phyloP scores from a whole-genome alignment of 2,888 invertebrate species.

The Dichetophora obliterata region DNA sequence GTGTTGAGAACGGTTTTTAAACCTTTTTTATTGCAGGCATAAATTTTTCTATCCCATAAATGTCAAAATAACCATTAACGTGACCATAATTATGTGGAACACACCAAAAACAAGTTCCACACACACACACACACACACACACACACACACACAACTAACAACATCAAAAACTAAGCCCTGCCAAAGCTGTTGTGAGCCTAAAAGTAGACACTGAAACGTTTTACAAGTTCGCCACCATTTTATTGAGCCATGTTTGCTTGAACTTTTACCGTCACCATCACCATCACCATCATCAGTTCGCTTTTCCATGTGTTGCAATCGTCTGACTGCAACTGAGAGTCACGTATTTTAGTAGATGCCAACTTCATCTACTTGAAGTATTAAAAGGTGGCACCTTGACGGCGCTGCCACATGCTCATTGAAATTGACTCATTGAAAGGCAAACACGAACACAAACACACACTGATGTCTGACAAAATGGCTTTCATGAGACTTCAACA shows the following conservation, averaged over 20 bases:
- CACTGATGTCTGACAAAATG: not conserved
- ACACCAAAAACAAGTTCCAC: too few relatives aligned
- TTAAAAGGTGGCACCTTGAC: not conserved
- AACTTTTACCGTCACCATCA: not conserved
- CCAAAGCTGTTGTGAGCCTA: slow-evolving; percentile 5
- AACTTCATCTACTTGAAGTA: not conserved
- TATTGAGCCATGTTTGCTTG: not conserved
- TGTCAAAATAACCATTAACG: not conserved
- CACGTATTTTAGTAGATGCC: slow-evolving; percentile 1
- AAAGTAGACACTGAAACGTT: not conserved
- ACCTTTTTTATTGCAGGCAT: too few relatives aligned
- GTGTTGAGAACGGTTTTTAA: too few relatives aligned
- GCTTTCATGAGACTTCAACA: not conserved
- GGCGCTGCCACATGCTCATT: not conserved
- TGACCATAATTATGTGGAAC: not conserved
- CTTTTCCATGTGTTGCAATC: not conserved
- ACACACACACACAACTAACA: not conserved
- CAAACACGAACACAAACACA: not conserved
- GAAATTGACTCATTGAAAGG: not conserved
- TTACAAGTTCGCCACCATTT: not conserved
- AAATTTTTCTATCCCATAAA: too few relatives aligned
- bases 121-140: too few relatives aligned
- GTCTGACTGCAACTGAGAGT: not conserved
- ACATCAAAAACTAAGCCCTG: slow-evolving; percentile 1
- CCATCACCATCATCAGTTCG: not conserved